Evolutionary conservation across 2,888 invertebrate species (phyloP), one percentile per base, ranked within the genome.

Genomic region (Athripsodes cinereus): DNA sequence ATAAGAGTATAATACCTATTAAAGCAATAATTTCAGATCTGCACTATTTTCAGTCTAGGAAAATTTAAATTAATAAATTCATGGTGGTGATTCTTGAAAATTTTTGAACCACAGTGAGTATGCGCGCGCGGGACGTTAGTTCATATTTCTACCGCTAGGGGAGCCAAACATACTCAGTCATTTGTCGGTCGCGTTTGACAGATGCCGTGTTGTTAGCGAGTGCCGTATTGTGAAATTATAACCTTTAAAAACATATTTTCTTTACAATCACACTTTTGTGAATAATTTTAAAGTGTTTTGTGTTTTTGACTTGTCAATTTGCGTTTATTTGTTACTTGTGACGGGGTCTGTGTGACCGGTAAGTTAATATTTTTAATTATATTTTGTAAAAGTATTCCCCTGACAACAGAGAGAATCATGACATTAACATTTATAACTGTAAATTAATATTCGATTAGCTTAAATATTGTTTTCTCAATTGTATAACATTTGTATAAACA

Each of bases 111-210:
- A 55, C 19, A 40, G 34, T 8, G n/a, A n/a, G n/a, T n/a, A n/a
- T 56, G 60, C 57, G 60, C 60, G 60, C 60, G 60, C 60, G 57
- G 10, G 13, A 20, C 10, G 6, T 31, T 52, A 57, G 53, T 60
- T 60, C 19, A 19, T 19, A 31, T 21, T 53, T 22, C 26, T 20
- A 53, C 57, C 60, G 53, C 53, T 22, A 56, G 60, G 48, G 49
- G 48, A 8, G 22, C 34, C 22, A 22, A 31, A 35, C 40, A 18
- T 46, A 22, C 21, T 52, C 60, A 60, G 60, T 60, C 59, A 59
- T 40, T 52, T 56, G 59, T 59, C 52, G 55, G 59, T 54, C 50
- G 54, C 53, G 58, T 58, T 58, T 58, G 58, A 58, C 58, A 58
- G 58, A 35, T 56, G 50, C 16, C 40, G 34, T 26, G 44, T 46